These are phyloP conservation scores for Parasteatoda tepidariorum DNA, from an alignment of 1,140 invertebrate genomes.

Conservation along the genomic window DNA sequence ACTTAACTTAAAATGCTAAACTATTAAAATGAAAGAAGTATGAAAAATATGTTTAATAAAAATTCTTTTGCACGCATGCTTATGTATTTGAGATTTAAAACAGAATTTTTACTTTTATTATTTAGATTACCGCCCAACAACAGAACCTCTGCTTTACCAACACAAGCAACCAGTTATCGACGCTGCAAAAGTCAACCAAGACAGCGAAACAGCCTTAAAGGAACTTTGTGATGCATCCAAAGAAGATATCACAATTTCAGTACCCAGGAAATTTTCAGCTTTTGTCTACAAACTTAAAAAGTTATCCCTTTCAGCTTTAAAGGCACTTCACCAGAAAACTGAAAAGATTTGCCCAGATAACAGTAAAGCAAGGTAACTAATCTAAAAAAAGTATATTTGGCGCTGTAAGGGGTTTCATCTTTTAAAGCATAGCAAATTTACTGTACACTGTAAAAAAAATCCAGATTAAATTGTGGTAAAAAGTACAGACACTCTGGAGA, in stretches of 20 bases:
- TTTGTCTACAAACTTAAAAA: slow-evolving; percentile 52
- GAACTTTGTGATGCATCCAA: slow-evolving; percentile 41
- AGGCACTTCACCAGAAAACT: slow-evolving; percentile 43
- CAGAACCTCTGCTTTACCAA: slow-evolving; percentile 20
- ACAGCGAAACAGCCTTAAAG: slow-evolving; percentile 17
- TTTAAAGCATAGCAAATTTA: too few species aligned
- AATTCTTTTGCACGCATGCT: too few species aligned
- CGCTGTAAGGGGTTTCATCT: neutral
- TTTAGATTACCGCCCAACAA: slow-evolving; percentile 18
- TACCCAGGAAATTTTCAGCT: slow-evolving; percentile 47
- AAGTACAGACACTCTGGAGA: too few species aligned
- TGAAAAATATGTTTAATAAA: too few species aligned
- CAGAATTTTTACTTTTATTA: neutral
- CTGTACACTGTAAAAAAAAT: too few species aligned
- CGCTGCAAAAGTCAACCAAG: slow-evolving; percentile 1
- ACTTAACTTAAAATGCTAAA: too few species aligned
- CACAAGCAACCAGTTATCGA: neutral
- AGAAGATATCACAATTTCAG: slow-evolving; percentile 29
- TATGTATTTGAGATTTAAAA: neutral
- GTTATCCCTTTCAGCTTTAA: slow-evolving; percentile 33
- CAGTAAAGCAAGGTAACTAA: slow-evolving; percentile 76
- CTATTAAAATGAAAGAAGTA: too few species aligned
- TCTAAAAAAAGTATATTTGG: neutral
- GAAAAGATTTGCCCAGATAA: slow-evolving; percentile 66
- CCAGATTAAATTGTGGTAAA: too few species aligned